Evolutionary conservation across 2,113 vertebrate genomes (phyloP).

Genomic region (Saimiri boliviensis): DNA sequence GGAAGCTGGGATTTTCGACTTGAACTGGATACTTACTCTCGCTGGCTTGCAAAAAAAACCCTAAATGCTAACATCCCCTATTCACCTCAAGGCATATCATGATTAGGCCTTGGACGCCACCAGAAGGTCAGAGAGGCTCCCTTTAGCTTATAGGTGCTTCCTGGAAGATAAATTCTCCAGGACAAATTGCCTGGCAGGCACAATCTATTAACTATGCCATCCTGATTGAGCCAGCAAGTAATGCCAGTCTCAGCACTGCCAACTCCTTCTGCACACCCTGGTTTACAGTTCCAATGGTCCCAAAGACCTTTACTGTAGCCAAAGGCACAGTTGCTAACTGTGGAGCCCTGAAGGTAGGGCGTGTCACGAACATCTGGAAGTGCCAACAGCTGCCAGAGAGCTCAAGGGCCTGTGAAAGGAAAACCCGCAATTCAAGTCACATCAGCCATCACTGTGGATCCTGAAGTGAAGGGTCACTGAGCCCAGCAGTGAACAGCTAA

Average conservation of each 20-base stretch:
- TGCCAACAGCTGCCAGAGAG: slow-evolving; percentile 18
- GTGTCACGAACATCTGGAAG: slow-evolving; percentile 64
- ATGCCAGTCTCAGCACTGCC: slow-evolving; percentile 34
- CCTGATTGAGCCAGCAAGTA: slow-evolving; percentile 20
- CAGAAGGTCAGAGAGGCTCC: slow-evolving; percentile 37
- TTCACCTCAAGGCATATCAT: neutral
- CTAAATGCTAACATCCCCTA: neutral
- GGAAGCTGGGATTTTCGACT: slow-evolving; percentile 49
- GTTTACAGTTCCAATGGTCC: slow-evolving; percentile 57
- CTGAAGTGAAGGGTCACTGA: slow-evolving; percentile 18
- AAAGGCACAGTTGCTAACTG: slow-evolving; percentile 37
- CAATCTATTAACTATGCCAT: slow-evolving; percentile 11
- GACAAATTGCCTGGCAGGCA: slow-evolving; percentile 55
- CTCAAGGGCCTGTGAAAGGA: slow-evolving; percentile 35
- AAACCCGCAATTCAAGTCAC: slow-evolving; percentile 7
- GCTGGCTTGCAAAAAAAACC: slow-evolving; percentile 18
- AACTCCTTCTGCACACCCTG: slow-evolving; percentile 42
- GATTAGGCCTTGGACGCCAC: neutral
- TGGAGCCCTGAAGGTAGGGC: slow-evolving; percentile 46
- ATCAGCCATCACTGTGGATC: neutral
- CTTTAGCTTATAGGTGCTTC: slow-evolving; percentile 53
- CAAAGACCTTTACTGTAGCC: slow-evolving; percentile 53
- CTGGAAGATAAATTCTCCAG: slow-evolving; percentile 51
- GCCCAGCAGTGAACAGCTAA: slow-evolving; percentile 18
- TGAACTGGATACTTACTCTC: slow-evolving; percentile 40